Conservation (phyloP, 2,888 invertebrate species). For the Nomada fucata region DNA sequence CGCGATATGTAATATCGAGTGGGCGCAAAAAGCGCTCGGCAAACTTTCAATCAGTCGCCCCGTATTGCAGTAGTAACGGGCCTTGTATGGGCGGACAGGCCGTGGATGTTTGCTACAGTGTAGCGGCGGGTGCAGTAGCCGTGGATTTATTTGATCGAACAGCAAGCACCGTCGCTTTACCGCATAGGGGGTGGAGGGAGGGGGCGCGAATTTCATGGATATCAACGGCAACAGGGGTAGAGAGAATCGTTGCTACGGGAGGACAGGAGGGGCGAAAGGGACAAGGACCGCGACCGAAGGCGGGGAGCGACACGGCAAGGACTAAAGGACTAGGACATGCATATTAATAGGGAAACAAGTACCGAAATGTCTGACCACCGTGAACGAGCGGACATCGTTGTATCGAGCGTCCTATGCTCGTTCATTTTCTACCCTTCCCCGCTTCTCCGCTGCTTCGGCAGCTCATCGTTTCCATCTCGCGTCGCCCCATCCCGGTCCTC, state of each 20-base stretch:
- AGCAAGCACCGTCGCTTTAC: conserved; percentile 79
- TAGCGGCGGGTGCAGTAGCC: conserved; percentile 67
- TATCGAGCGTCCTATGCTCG: conserved; percentile 68
- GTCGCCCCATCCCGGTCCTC: conserved; percentile 9
- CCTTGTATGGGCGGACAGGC: conserved; percentile 80
- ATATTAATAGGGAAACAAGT: conserved; percentile 80
- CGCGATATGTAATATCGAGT: conserved; percentile 63
- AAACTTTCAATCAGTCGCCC: conserved; percentile 76
- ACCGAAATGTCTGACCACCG: conserved; percentile 77
- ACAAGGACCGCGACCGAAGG: conserved; percentile 23
- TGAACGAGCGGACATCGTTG: conserved; percentile 75
- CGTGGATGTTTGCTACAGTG: conserved; percentile 61
- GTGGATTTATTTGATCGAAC: conserved; percentile 82
- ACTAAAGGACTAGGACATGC: conserved; percentile 76
- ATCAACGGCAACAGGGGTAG: conserved; percentile 49
- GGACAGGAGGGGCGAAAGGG: conserved; percentile 27
- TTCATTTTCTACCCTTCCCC: conserved; percentile 21
- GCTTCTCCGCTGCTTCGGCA: not conserved
- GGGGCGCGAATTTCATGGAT: conserved; percentile 71
- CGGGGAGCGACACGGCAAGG: conserved; percentile 51
- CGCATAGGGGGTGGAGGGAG: conserved; percentile 29
- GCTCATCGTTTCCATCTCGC: conserved; percentile 3
- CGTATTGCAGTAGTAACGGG: conserved; percentile 77
- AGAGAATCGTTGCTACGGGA: conserved; percentile 40
- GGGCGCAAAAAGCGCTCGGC: conserved; percentile 66